Evolutionary conservation across 1,140 invertebrate species (phyloP), one percentile per base, ranked within the genome.

Genomic region (Formica exsecta): DNA sequence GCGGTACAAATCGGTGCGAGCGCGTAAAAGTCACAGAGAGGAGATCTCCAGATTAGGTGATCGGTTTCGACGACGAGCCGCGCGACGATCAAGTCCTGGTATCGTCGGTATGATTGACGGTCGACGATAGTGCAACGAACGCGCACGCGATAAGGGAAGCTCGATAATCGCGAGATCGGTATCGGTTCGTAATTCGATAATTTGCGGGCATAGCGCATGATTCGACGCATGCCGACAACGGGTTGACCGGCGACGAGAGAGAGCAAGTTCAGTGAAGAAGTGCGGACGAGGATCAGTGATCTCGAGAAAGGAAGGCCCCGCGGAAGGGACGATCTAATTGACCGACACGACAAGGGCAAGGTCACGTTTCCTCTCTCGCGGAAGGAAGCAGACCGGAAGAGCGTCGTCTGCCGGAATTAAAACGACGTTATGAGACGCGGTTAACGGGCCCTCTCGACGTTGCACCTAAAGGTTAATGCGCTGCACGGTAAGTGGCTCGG

Each of bases 1-100:
- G 74, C 87, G 89, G 91, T 93, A 92, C 87, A 92, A 90, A 93
- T 92, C 87, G 92, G 88, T 91, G 44, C 73, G 87, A 88, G 81
- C 81, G 71, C 64, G 74, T 86, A 57, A 84, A 48, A 54, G 59
- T 87, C 64, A 86, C 48, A 68, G 84, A 59, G 32, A 36, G 25
- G 11, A 51, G 7, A 38, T 59, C 25, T n/a, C 2, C 29, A 51
- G 61, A 61, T 32, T 51, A 19, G 16, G 32, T 59, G 59, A 77
- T 61, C 65, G 38, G 66, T 73, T 73, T 73, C 57, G 80, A 13
- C 41, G 57, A 41, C 16, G 29, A 64, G 41, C 48, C 70, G 11
- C 41, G 32, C 38, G 25, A 32, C 57, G 7, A 66, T 44, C 76
- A 65, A 38, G 7, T 80, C n/a, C 16, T 19, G 44, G 13, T 62